phyloP scores from a whole-genome alignment of 2,797 vertebrate species.

The Pogoniulus pusillus region DNA sequence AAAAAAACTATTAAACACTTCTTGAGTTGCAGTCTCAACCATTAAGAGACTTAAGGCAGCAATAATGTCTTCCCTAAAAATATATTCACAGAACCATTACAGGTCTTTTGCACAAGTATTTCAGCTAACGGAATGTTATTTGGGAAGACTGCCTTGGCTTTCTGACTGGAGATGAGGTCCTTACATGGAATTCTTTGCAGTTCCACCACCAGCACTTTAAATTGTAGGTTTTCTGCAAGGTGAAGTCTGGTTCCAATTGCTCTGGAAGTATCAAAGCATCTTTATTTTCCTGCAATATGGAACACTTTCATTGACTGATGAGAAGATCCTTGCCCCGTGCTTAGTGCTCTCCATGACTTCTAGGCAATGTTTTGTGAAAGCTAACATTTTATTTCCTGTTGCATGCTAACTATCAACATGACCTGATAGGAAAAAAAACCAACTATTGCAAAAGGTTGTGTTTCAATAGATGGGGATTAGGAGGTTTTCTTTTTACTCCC shows the following conservation, averaged over 20 bases:
- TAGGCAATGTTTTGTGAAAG: neutral
- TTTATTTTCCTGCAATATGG: neutral
- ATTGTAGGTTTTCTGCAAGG: neutral
- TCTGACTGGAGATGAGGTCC: neutral
- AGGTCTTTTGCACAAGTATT: neutral
- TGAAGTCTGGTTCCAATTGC: neutral
- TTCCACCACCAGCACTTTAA: neutral
- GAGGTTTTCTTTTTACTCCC: rapidly evolving
- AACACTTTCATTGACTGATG: neutral
- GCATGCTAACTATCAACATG: neutral
- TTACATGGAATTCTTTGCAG: neutral
- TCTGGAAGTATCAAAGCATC: neutral
- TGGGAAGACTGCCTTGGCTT: neutral
- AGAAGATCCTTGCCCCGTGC: neutral
- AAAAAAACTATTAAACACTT: slow-evolving; percentile 19
- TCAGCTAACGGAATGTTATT: neutral
- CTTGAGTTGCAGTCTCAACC: neutral
- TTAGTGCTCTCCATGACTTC: neutral
- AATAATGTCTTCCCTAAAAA: neutral
- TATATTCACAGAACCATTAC: neutral
- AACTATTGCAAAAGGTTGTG: neutral
- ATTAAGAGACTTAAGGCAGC: neutral
- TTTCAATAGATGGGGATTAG: neutral
- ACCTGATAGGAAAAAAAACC: neutral
- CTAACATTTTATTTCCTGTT: neutral